These are phyloP conservation scores for Morone saxatilis DNA, from an alignment of 2,113 vertebrate genomes.

Conservation along the genomic window DNA sequence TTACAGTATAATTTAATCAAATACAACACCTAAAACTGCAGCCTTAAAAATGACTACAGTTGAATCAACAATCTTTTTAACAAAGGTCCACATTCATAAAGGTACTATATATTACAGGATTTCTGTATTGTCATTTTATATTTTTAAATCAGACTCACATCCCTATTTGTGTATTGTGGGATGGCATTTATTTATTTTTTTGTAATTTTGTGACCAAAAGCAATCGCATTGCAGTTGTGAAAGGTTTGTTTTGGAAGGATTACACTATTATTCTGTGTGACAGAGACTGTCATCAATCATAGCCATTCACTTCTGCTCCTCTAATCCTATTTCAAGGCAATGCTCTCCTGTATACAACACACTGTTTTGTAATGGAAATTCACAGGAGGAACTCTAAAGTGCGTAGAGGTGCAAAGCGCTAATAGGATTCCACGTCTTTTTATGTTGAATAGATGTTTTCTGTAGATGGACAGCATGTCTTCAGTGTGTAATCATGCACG, in stretches of 20 bases:
- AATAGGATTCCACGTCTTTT: neutral
- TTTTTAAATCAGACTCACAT: neutral
- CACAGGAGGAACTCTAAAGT: neutral
- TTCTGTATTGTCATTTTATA: neutral
- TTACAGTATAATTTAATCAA: neutral
- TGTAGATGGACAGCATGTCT: neutral
- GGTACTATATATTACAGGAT: neutral
- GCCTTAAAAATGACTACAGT: neutral
- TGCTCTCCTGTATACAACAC: neutral
- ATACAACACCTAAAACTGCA: neutral
- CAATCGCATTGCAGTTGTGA: neutral
- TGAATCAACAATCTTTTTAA: neutral
- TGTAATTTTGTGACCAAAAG: neutral
- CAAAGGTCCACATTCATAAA: neutral
- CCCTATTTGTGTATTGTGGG: neutral
- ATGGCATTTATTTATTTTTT: neutral
- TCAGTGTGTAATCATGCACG: neutral
- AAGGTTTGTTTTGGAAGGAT: constrained; percentile 1
- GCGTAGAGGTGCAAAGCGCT: neutral
- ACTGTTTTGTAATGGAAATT: neutral
- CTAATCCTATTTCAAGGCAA: constrained; percentile 4
- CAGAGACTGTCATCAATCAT: constrained; percentile 5
- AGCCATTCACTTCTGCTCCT: constrained; percentile 1
- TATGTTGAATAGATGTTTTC: neutral
- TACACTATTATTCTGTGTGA: constrained; percentile 13